Evolutionary conservation across 2,113 vertebrate species (phyloP).

Genomic region (Bettongia penicillata): DNA sequence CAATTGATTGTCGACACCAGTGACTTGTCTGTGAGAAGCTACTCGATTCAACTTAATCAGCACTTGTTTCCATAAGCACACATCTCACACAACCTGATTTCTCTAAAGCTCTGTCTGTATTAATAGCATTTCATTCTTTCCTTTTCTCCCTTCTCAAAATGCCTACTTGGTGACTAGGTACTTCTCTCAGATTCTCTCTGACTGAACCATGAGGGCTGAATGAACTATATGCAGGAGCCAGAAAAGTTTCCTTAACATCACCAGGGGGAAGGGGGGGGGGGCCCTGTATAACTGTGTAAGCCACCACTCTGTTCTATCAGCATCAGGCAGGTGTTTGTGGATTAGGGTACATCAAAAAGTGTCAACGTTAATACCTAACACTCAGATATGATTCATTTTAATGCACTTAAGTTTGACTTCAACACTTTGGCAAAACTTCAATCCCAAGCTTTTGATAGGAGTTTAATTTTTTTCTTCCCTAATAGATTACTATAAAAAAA

Average conservation of each 20-base stretch:
- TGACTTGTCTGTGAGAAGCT: conserved; percentile 72
- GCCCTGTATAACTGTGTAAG: neutral
- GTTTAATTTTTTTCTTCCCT: neutral
- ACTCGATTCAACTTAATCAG: conserved; percentile 79
- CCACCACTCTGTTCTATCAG: neutral
- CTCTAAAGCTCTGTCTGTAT: fast-evolving
- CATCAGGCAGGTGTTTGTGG: neutral
- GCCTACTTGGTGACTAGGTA: conserved; percentile 42
- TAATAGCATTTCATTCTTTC: neutral
- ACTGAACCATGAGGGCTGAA: conserved; percentile 54
- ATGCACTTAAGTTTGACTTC: neutral
- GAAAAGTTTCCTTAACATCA: neutral
- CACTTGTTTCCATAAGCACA: conserved; percentile 63
- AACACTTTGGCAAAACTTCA: neutral
- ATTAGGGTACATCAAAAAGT: neutral
- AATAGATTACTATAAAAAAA: neutral
- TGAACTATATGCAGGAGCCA: conserved; percentile 54
- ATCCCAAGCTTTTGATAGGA: neutral
- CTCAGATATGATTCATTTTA: neutral
- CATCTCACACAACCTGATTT: neutral
- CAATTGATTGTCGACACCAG: conserved; percentile 75
- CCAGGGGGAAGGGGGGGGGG: fast-evolving
- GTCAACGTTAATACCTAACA: neutral
- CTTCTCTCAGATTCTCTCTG: conserved; percentile 36
- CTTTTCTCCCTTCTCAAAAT: conserved; percentile 23